phyloP scores from a whole-genome alignment of 2,797 vertebrate species.

The Urocyon cinereoargenteus region DNA sequence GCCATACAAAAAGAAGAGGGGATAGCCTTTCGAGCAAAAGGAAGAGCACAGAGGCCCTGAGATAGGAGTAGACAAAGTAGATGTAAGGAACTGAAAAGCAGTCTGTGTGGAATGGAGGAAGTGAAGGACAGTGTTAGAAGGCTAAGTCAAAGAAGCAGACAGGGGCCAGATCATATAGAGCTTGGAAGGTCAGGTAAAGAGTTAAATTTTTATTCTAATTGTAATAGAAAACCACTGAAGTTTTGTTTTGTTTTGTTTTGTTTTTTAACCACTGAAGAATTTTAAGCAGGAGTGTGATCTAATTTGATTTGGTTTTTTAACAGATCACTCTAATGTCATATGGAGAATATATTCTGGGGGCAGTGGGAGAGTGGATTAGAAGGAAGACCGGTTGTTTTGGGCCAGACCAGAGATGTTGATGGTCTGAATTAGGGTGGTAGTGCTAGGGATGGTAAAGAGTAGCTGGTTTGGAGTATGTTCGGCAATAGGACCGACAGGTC shows the following conservation, averaged over 20 bases:
- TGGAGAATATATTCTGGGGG: neutral
- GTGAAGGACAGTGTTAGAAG: neutral
- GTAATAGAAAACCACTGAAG: neutral
- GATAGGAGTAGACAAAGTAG: neutral
- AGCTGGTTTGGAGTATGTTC: neutral
- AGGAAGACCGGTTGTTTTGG: neutral
- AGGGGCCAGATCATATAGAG: neutral
- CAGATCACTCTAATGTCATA: neutral
- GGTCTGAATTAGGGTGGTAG: neutral
- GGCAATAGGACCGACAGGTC: neutral
- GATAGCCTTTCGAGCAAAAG: neutral
- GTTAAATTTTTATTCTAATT: conserved; percentile 39
- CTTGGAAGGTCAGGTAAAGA: neutral
- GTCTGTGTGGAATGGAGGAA: neutral
- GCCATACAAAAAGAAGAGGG: neutral
- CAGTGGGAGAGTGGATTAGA: neutral
- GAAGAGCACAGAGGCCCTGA: neutral
- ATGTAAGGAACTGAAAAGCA: neutral
- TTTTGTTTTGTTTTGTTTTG: no score
- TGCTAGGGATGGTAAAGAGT: neutral
- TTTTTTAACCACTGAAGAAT: neutral
- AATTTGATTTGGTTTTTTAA: conserved; percentile 5
- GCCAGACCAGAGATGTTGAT: neutral
- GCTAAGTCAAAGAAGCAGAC: neutral
- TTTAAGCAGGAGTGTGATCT: neutral